Evolutionary conservation across 2,113 vertebrate genomes (phyloP), one percentile per base, ranked within the genome.

Genomic region (Ceratotherium simum): DNA sequence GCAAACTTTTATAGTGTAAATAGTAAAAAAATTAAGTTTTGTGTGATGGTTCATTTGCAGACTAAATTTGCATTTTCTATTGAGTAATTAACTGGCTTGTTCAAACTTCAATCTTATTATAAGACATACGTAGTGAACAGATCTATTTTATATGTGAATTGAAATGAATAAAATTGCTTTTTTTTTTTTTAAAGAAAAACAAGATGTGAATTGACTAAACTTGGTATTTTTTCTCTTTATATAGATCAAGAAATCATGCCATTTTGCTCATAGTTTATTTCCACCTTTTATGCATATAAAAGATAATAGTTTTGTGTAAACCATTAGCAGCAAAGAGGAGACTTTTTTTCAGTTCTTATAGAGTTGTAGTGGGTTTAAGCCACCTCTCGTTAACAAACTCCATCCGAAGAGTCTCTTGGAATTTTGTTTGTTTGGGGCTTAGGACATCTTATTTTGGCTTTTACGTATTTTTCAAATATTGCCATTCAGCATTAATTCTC

Each of bases 391-490:
- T 76, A 36, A 76, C 10, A 65, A 75, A 73, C 6, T 79, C 18
- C 33, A 7, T 36, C 48, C 29, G 42, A 72, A 90, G 58, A 80
- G 62, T 89, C 11, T 72, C 6, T 46, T 39, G 27, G 48, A 80
- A 64, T 51, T 95, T 89, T 54, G 51, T 54, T 95, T 90, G 27
- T 85, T 69, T 90, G 79, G 31, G 23, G 46, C 31, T 85, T 21
- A 65, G 31, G 62, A 39, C 67, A 79, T 95, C 56, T 93, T 92
- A 76, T 70, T 92, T 95, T 56, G 82, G 42, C 56, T 90, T 89
- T 90, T 90, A 76, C 2, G 16, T 76, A 25, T n/a, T 94, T 94
- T 90, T 91, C 2, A 42, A 82, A 42, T 78, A 82, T 31, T 81
- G 13, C 39, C 62, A 62, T 83, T n/a, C 6, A 62, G 27, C 29